Percentiles rank a stretch among this genome's conserved stretches.
phyloP scores from a whole-genome alignment of 2,888 invertebrate species.

The Elegia similella region DNA sequence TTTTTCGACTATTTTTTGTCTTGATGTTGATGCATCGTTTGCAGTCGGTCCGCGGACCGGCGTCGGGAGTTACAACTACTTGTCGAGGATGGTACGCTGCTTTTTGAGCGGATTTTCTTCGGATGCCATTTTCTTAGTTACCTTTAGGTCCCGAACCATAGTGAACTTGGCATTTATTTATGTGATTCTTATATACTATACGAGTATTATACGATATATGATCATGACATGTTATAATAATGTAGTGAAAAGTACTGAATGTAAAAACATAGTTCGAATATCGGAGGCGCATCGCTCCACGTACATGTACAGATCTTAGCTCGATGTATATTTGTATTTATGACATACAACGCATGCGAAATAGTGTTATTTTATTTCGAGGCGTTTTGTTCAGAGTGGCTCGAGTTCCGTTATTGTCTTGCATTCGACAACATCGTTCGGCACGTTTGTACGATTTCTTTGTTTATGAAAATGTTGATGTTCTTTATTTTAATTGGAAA shows the following conservation, averaged over 20 bases:
- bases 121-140: constrained; percentile 80
- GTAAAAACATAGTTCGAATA: constrained; percentile 63
- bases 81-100: constrained; percentile 39
- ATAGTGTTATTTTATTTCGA: constrained; percentile 59
- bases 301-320: constrained; percentile 68
- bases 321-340: constrained; percentile 66
- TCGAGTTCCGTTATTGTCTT: constrained; percentile 77
- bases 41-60: constrained; percentile 46
- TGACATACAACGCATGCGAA: constrained; percentile 56
- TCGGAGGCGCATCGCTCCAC: constrained; percentile 52
- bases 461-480: constrained; percentile 31
- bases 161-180: constrained; percentile 79
- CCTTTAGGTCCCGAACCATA: constrained; percentile 75
- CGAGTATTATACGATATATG: constrained; percentile 70
- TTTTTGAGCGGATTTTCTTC: constrained; percentile 54
- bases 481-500: constrained; percentile 44
- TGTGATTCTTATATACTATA: constrained; percentile 73
- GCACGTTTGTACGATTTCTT: constrained; percentile 36
- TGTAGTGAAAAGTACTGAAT: constrained; percentile 65
- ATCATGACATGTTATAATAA: constrained; percentile 68
- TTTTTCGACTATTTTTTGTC: constrained; percentile 49
- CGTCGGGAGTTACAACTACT: constrained; percentile 35
- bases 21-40: constrained; percentile 36
- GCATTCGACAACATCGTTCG: constrained; percentile 64
- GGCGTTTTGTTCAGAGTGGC: constrained; percentile 73